A percentile compares a stretch with the other conserved stretches of the same genome.
These are phyloP conservation scores for Spatula clypeata DNA, from an alignment of 2,797 vertebrate species.

Conservation along the genomic window DNA sequence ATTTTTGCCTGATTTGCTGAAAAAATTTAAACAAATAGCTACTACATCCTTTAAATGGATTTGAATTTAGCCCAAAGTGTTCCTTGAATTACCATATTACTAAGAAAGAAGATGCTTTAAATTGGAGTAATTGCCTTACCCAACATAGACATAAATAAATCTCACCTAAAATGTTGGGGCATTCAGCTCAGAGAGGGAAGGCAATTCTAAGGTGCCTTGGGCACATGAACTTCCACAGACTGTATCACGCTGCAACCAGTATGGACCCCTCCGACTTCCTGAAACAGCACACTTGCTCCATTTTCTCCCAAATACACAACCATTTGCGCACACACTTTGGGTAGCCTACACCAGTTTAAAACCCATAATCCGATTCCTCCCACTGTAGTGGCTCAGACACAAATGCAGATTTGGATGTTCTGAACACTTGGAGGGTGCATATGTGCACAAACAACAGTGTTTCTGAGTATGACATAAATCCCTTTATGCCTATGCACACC, in stretches of 20 bases:
- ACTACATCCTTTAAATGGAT: background rate
- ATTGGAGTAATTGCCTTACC: background rate
- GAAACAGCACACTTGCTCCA: background rate
- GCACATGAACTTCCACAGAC: background rate
- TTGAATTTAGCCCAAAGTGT: background rate
- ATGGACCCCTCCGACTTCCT: background rate
- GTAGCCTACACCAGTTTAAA: background rate
- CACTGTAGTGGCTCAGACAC: background rate
- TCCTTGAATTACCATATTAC: background rate
- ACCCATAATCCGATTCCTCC: slow-evolving; percentile 34
- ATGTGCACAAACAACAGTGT: background rate
- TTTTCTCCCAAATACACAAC: slow-evolving; percentile 5
- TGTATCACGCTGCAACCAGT: background rate
- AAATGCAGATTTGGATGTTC: slow-evolving; percentile 29
- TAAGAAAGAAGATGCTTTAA: slow-evolving; percentile 3
- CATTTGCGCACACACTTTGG: background rate
- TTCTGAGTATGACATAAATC: slow-evolving; percentile 19
- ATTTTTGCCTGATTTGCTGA: slow-evolving; percentile 17
- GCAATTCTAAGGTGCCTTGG: background rate
- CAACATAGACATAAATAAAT: background rate
- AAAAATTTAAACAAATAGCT: background rate
- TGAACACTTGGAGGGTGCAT: background rate
- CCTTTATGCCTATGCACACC: background rate
- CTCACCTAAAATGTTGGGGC: background rate
- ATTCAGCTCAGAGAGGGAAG: background rate